Percentiles rank a stretch among this genome's conserved stretches.
These are phyloP conservation scores for Hyperoplus immaculatus DNA, from an alignment of 2,797 vertebrate genomes.

Conservation along the genomic window DNA sequence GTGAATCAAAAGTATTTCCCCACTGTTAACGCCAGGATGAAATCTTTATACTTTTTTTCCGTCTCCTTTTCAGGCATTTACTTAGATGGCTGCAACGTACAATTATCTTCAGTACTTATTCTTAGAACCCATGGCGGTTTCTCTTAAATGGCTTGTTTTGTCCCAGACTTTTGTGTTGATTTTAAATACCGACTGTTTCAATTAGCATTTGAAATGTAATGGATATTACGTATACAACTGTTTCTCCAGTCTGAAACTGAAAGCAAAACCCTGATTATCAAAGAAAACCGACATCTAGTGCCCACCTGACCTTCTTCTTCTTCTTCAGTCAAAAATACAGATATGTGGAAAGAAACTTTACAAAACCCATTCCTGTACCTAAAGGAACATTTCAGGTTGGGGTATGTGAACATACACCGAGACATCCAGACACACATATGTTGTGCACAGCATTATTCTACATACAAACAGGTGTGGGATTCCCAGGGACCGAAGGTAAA, in stretches of 20 bases:
- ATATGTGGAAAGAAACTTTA: slow-evolving; percentile 66
- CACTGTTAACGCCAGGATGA: background rate
- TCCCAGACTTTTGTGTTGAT: background rate
- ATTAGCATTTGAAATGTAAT: background rate
- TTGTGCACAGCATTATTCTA: slow-evolving; percentile 41
- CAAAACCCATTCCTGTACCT: slow-evolving; percentile 56
- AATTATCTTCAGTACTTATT: background rate
- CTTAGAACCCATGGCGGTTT: background rate
- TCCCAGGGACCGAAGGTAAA: slow-evolving; percentile 68
- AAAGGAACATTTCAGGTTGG: slow-evolving; percentile 36
- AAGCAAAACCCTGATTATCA: slow-evolving; percentile 42
- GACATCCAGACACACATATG: slow-evolving; percentile 55
- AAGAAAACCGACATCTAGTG: slow-evolving; percentile 18
- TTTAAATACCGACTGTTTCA: background rate
- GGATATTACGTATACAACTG: background rate
- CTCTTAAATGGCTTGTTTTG: background rate
- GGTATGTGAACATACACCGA: slow-evolving; percentile 31
- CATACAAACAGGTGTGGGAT: slow-evolving; percentile 49
- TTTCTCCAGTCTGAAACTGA: background rate
- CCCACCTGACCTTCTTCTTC: slow-evolving; percentile 22
- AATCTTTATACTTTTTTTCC: background rate
- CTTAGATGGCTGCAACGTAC: background rate
- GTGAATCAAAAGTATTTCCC: background rate
- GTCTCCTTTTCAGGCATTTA: background rate
- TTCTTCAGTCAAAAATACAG: slow-evolving; percentile 62